Evolutionary conservation across 2,797 vertebrate genomes (phyloP).

Genomic region (Synaphobranchus kaupii): DNA sequence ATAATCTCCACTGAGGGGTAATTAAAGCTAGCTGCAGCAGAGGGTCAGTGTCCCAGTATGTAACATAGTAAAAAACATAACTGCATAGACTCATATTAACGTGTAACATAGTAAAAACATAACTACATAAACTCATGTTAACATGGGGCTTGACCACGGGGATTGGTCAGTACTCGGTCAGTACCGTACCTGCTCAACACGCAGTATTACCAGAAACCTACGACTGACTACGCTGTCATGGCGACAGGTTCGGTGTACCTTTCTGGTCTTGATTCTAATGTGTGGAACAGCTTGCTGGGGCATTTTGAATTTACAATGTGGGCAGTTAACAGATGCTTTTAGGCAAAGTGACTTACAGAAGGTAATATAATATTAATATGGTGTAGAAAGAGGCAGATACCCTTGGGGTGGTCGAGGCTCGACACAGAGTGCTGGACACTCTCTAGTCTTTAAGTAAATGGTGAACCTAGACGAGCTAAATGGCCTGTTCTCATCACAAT

Average conservation of each 20-base stretch:
- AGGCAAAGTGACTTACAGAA: slow-evolving; percentile 6
- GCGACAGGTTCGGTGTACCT: not conserved
- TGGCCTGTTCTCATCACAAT: not conserved
- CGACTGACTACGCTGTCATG: not conserved
- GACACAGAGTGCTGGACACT: not conserved
- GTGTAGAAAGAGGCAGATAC: not conserved
- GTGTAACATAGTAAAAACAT: too few species aligned
- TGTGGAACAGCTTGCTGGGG: not conserved
- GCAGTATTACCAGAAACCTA: too few species aligned
- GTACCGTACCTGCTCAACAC: too few species aligned
- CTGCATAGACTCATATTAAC: too few species aligned
- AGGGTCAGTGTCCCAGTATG: too few species aligned
- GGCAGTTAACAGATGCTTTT: not conserved
- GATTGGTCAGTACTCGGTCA: too few species aligned
- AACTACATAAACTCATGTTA: too few species aligned
- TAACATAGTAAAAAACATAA: too few species aligned
- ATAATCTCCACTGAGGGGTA: too few species aligned
- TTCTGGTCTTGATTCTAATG: not conserved
- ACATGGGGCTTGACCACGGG: too few species aligned
- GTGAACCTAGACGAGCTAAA: not conserved
- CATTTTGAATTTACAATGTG: slow-evolving; percentile 3
- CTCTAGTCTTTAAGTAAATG: not conserved
- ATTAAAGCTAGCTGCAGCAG: too few species aligned
- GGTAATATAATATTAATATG: slow-evolving; percentile 1
- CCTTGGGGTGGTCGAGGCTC: too few species aligned